These are phyloP conservation scores for Sapajus apella DNA, from an alignment of 2,113 vertebrate genomes.

Conservation along the genomic window DNA sequence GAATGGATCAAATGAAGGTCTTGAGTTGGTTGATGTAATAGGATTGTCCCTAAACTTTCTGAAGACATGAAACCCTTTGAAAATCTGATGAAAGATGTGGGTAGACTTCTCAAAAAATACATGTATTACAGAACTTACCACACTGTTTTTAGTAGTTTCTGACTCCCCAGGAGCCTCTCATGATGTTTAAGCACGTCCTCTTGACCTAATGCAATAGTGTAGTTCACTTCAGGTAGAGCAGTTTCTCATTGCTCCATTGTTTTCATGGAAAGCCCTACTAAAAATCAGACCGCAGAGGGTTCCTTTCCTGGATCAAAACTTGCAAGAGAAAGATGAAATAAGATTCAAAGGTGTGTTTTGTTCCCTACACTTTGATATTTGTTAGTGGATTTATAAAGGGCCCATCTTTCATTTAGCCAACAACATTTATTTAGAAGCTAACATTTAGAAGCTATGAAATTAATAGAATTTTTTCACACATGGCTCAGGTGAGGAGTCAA, in stretches of 20 bases:
- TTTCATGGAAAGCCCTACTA: no score
- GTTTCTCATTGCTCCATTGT: not conserved
- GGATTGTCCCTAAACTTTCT: not conserved
- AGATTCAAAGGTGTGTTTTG: not conserved
- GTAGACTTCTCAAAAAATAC: not conserved
- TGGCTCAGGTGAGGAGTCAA: not conserved
- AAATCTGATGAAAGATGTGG: not conserved
- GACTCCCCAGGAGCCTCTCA: not conserved
- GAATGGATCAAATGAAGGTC: not conserved
- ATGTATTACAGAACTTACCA: fast-evolving
- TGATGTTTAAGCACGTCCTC: not conserved
- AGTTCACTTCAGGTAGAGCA: not conserved
- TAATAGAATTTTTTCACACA: not conserved
- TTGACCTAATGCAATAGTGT: fast-evolving
- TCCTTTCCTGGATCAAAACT: not conserved
- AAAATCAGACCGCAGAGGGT: not conserved
- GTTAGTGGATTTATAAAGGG: not conserved
- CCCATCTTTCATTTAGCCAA: not conserved
- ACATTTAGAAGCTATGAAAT: not conserved
- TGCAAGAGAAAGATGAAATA: not conserved
- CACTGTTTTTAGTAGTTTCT: not conserved
- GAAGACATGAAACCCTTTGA: not conserved
- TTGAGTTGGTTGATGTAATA: not conserved
- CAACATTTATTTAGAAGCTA: not conserved
- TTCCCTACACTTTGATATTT: not conserved